Conservation (phyloP, 64 coral and sea anemone species). For the Trachythela sp. region DNA sequence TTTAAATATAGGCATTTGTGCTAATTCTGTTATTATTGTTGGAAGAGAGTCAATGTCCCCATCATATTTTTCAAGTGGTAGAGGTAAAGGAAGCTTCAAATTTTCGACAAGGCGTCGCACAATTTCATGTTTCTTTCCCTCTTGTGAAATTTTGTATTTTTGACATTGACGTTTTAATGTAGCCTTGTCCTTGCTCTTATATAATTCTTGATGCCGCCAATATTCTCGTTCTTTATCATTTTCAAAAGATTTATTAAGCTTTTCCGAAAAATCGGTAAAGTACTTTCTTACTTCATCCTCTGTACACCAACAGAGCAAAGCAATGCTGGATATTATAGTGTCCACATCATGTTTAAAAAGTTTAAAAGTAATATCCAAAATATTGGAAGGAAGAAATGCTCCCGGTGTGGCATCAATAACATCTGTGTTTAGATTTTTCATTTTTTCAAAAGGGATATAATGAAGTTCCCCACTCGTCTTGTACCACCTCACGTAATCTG, state of each 20-base stretch:
- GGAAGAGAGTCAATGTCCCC: not conserved
- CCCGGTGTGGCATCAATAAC: conserved; percentile 28
- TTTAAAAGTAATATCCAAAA: conserved; percentile 40
- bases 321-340: not conserved
- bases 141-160: conserved; percentile 7
- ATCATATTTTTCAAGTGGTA: not conserved
- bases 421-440: not conserved
- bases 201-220: conserved; percentile 41
- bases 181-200: conserved; percentile 24
- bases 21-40: too few species aligned
- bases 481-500: conserved; percentile 47
- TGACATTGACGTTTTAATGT: conserved; percentile 20
- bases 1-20: too few species aligned
- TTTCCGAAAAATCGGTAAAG: conserved; percentile 22
- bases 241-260: conserved; percentile 36
- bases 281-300: conserved; percentile 31
- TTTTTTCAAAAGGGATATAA: conserved; percentile 44
- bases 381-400: conserved; percentile 46
- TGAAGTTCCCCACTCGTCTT: conserved; percentile 45
- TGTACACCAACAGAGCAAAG: conserved; percentile 36
- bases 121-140: conserved; percentile 47
- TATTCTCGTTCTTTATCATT: conserved; percentile 36
- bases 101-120: conserved; percentile 26
- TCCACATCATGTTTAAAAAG: conserved; percentile 18
- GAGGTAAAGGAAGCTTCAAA: conserved; percentile 2